Base-by-base conservation (phyloP, 1,140 invertebrate species). In the Sycobia sp. region DNA sequence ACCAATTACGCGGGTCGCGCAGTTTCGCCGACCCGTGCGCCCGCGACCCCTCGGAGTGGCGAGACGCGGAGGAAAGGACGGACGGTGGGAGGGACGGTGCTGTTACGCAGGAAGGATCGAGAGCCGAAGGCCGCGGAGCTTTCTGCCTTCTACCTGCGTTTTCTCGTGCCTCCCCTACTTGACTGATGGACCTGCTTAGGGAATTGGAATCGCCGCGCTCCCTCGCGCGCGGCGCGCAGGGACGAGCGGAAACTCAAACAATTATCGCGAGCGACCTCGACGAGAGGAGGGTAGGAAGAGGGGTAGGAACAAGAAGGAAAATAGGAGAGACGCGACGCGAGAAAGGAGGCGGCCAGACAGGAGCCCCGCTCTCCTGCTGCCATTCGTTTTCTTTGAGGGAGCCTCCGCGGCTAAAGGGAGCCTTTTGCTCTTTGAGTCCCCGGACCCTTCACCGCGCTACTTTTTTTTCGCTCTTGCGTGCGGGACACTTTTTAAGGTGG, bases 101-200 rank as follows among this genome's bases (percentile, higher is more conserved):
- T n/a, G n/a, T n/a, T n/a, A n/a, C n/a, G 27, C 29, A 61, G 53
- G 58, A 61, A 13, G 20, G 49, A 61, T 61, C 58, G 58, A 61
- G 58, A 39, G 23, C 32, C 18, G 32, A 47, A 32, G 38, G n/a
- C 38, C 46, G 22, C 29, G 41, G 25, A 58, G 13, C 46, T 50
- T 46, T 59, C 50, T 59, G n/a, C n/a, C n/a, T 59, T 59, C 56
- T 29, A 29, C 29, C 46, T 49, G 29, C 34, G 23, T 10, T 34
- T 58, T 58, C 25, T 44, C 25, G 25, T 8, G 2, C n/a, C 39
- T 11, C 1, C 11, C 23, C 10, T 25, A 16, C 55, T 46, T 59
- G 56, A 59, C 56, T 49, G 50, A 59, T 59, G 46, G 57, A 22
- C 46, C 46, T 50, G 57, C 57, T 59, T 50, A 50, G 50, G 46